Base-by-base conservation (phyloP, 2,113 vertebrate genomes). In the Tachuris rubrigastra region DNA sequence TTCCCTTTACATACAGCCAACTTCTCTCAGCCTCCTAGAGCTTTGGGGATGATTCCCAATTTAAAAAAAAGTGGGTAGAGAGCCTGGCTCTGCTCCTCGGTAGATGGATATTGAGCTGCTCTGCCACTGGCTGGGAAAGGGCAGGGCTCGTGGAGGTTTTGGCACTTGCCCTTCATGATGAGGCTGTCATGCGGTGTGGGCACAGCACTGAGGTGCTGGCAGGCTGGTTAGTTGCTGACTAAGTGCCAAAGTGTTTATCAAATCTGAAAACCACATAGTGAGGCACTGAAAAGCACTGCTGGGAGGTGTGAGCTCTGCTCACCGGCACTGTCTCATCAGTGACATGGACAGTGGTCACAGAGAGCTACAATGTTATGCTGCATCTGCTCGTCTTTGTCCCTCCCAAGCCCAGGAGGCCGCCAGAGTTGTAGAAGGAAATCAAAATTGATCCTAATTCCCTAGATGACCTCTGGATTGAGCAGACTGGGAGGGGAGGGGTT, bases 261-360 rank as follows among this genome's bases (percentile, higher is more conserved):
- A 74, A 15, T 35, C 58, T 79, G 71, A 68, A 89, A 95, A 52
- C 10, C 11, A 2, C 80, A 8, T 8, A 2, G 56, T 33, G 82
- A 90, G 71, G 37, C 18, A 4, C 71, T 5, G 1, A 8, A 19
- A 8, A 19, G 72, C 20, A 0, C 63, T 77, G 68, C 56, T 55
- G 84, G 44, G 72, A 55, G 71, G 25, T 0, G 0, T 9, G 62
- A n/a, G 33, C 58, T 66, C 42, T 60, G 83, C 76, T 86, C 56
- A 10, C 23, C 56, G 46, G 68, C 73, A 1, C 71, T 23, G 30
- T 15, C 74, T 41, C 5, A 0, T 37, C 47, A 63, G 33, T 21
- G n/a, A 2, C 3, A 8, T 0, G 2, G 39, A 7, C 2, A 2
- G 44, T 1, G 0, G 24, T 76, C 63, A 62, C 0, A 0, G 50